Base-by-base conservation (phyloP, 2,797 vertebrate species). In the Mus spretus region DNA sequence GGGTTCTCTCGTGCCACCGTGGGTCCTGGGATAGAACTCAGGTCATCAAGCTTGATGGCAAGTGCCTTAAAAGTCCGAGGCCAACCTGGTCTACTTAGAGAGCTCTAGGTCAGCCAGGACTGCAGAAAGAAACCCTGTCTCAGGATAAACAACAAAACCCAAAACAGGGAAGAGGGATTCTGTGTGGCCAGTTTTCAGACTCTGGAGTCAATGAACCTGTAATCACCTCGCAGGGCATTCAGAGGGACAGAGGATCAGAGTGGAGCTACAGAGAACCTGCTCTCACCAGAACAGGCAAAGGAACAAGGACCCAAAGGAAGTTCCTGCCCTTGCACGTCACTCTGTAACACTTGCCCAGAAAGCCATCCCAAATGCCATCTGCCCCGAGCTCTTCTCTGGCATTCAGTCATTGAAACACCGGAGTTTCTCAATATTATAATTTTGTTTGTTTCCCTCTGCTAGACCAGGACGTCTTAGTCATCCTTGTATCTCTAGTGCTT, bases 361-460 rank as follows among this genome's bases (percentile, higher is more conserved):
- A 95, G 74, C 50, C 55, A 97, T 74, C 40, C 53, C 84, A 90
- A 97, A 89, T 74, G 83, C 57, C 87, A 94, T 44, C 75, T 87
- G 65, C 59, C 63, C 26, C 37, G 37, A 95, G 79, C 14, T 81
- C 89, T 88, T 93, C 78, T 93, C 44, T 93, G 55, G 77, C 24
- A n/a, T 65, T 95, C 67, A 80, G 74, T 67, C 92, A 93, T 74
- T 87, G 91, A 96, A 95, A 79, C 57, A 88, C 9, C 70, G 74
- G 40, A 83, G 85, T 93, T 92, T 93, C 65, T 96, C 87, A 90
- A 57, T 75, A 94, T 10, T 90, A 6, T 61, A 90, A 93, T 92
- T 53, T 90, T 61, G 93, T 93, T 75, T 53, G n/a, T 91, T 63
- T 96, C 91, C 79, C 88, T 95, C 87, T 85, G 65, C 19, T 89